Evolutionary conservation across 1,140 invertebrate species (phyloP).

Genomic region (Drosophila guanche): DNA sequence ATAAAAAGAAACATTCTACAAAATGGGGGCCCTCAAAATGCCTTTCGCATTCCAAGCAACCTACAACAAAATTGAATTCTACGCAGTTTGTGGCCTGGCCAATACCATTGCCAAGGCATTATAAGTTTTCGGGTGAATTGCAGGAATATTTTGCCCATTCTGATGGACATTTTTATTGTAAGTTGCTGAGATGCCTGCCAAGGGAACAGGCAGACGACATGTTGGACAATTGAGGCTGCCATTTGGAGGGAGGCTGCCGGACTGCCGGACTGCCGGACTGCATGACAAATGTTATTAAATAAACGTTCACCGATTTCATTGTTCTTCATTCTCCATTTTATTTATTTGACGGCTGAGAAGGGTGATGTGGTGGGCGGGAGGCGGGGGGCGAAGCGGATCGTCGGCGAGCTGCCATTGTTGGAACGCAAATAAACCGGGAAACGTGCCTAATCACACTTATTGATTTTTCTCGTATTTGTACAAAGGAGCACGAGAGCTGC

Average conservation of each 20-base stretch:
- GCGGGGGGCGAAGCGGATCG: not conserved
- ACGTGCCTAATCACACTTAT: conserved; percentile 80
- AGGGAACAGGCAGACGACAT: conserved; percentile 20
- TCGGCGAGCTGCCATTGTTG: conserved; percentile 52
- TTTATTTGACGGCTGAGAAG: conserved; percentile 20
- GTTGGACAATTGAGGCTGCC: conserved; percentile 9
- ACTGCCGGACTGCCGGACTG: conserved; percentile 14
- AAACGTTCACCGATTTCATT: conserved; percentile 38
- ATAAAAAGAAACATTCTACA: conserved; percentile 34
- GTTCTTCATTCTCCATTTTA: conserved; percentile 7
- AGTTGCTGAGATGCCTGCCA: conserved; percentile 32
- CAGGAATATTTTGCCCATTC: conserved; percentile 38
- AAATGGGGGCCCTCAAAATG: conserved; percentile 70
- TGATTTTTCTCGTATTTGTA: conserved; percentile 77
- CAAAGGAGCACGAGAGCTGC: conserved; percentile 48
- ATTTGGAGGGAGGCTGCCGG: not conserved
- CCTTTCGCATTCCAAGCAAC: conserved; percentile 60
- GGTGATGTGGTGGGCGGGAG: not conserved
- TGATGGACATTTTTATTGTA: conserved; percentile 57
- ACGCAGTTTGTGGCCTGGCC: conserved; percentile 59
- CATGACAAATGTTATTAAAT: conserved; percentile 54
- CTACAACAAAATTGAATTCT: conserved; percentile 50
- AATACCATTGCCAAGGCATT: conserved; percentile 30
- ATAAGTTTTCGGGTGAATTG: conserved; percentile 45
- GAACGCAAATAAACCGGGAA: conserved; percentile 72